phyloP scores from a whole-genome alignment of 2,888 invertebrate genomes.

The Byasa hedistus region DNA sequence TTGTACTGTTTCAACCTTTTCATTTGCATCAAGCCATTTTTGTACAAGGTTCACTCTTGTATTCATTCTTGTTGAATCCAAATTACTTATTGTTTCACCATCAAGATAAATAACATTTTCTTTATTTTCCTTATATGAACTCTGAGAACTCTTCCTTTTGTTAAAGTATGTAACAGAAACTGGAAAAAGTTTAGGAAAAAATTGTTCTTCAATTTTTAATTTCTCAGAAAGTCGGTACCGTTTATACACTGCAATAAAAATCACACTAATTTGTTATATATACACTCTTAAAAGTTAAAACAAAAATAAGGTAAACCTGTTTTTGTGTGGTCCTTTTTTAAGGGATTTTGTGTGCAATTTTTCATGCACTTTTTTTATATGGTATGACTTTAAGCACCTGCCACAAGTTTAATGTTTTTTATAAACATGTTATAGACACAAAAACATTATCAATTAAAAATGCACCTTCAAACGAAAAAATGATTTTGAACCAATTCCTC shows the following conservation, averaged over 20 bases:
- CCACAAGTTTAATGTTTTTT: too few species aligned
- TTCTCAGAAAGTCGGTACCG: constrained; percentile 57
- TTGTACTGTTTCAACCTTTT: constrained; percentile 35
- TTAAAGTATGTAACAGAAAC: constrained; percentile 64
- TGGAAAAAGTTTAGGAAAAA: constrained; percentile 72
- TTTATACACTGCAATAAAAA: constrained; percentile 53
- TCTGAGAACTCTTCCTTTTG: constrained; percentile 55
- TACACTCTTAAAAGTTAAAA: background rate
- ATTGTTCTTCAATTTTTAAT: constrained; percentile 59
- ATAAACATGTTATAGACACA: too few species aligned
- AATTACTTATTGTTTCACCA: constrained; percentile 50
- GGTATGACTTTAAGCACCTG: too few species aligned
- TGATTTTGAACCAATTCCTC: too few species aligned
- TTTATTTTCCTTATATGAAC: constrained; percentile 40
- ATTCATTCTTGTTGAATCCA: constrained; percentile 49
- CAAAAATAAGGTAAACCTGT: background rate
- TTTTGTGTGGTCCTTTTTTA: too few species aligned
- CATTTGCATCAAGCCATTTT: constrained; percentile 60
- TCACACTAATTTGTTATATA: background rate
- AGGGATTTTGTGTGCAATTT: too few species aligned
- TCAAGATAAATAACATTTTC: constrained; percentile 43
- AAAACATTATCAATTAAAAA: too few species aligned
- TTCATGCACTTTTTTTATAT: too few species aligned
- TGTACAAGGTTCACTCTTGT: constrained; percentile 54
- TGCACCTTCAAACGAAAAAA: too few species aligned